Conservation (phyloP, 2,113 vertebrate species). For the Amazona guildingii region DNA sequence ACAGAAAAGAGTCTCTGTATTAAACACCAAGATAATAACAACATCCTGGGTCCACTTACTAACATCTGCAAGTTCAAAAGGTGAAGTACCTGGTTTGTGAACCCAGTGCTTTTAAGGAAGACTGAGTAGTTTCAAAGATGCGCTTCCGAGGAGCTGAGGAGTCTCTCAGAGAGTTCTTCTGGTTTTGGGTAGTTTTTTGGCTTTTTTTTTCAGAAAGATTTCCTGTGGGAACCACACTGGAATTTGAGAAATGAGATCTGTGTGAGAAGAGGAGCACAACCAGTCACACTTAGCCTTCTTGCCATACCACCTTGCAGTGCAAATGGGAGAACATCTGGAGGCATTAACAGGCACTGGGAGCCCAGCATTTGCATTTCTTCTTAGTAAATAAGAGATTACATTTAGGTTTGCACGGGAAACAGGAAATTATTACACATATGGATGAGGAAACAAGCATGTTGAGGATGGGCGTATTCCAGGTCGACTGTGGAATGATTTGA, state of each 20-base stretch:
- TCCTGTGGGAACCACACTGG: neutral
- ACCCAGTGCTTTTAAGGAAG: neutral
- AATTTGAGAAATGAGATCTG: neutral
- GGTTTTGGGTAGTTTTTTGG: neutral
- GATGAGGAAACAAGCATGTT: neutral
- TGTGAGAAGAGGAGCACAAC: neutral
- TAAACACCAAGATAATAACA: neutral
- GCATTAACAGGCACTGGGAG: neutral
- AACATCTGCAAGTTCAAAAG: slow-evolving; percentile 1
- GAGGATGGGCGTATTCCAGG: neutral
- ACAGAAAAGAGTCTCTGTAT: neutral
- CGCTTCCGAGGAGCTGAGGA: neutral
- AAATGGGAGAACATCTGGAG: neutral
- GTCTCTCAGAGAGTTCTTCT: neutral
- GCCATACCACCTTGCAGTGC: neutral
- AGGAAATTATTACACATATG: neutral
- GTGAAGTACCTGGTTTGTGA: neutral
- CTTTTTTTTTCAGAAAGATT: neutral
- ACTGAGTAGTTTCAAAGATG: neutral
- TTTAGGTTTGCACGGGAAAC: neutral
- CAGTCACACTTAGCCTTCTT: neutral
- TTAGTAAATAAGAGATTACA: neutral
- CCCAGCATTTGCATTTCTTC: neutral
- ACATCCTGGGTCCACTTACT: neutral
- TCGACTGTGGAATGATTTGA: neutral